Evolutionary conservation across 2,113 vertebrate genomes (phyloP).

Genomic region (Choloepus hoffmanni): DNA sequence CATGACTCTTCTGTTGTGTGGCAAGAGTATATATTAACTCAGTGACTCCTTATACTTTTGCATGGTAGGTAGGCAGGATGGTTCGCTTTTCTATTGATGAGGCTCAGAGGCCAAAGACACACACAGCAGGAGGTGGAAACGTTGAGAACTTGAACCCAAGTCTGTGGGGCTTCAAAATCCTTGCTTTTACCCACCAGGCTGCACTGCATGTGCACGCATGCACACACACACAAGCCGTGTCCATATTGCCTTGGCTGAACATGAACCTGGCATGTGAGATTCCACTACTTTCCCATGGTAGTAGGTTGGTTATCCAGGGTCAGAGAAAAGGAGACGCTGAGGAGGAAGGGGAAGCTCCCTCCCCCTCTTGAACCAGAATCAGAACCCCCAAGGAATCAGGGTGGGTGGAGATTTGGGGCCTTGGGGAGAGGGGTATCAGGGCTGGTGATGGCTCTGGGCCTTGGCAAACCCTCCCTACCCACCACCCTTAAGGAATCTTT

Average conservation of each 20-base stretch:
- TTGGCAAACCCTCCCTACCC: not conserved
- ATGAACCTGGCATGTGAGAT: not conserved
- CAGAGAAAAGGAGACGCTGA: not conserved
- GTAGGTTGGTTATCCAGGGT: not conserved
- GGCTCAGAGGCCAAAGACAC: not conserved
- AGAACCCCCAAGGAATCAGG: not conserved
- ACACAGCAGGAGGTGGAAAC: constrained; percentile 19
- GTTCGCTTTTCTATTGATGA: not conserved
- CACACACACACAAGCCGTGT: not conserved
- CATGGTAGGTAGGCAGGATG: not conserved
- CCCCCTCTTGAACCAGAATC: not conserved
- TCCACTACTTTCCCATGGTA: not conserved
- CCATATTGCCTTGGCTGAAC: not conserved
- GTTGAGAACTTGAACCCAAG: not conserved
- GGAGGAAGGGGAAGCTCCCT: not conserved
- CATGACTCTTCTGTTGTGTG: not conserved
- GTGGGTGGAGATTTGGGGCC: not conserved
- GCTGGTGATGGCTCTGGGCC: not conserved
- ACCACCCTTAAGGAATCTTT: not conserved
- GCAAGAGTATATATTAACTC: not conserved
- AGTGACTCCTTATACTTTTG: not conserved
- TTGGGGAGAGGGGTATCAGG: not conserved
- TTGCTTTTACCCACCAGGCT: constrained; percentile 28
- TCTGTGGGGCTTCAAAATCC: constrained; percentile 36
- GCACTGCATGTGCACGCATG: not conserved